Conservation (phyloP, 1,140 invertebrate species). For the honey bee (Apis mellifera) region DNA sequence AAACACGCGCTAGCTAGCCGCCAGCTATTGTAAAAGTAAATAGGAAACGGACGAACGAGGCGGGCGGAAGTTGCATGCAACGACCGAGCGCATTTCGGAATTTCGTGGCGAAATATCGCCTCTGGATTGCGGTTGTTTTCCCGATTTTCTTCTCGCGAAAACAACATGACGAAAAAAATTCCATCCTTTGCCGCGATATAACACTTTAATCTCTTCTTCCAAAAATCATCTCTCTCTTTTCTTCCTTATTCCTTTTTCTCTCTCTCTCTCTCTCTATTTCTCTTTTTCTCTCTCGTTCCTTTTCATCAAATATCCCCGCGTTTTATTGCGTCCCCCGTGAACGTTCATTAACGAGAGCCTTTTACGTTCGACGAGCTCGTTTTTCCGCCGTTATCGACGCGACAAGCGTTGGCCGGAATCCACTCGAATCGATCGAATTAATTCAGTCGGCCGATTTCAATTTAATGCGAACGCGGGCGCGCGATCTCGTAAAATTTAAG, state of each 20-base stretch:
- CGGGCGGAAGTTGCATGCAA: not conserved
- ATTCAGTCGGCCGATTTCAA: slow-evolving; percentile 39
- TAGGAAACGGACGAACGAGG: slow-evolving; percentile 13
- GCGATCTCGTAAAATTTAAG: slow-evolving; percentile 51
- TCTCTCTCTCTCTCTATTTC: not conserved
- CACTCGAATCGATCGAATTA: slow-evolving; percentile 29
- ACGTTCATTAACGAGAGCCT: slow-evolving; percentile 8
- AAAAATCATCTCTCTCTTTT: not conserved
- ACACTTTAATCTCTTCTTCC: not conserved
- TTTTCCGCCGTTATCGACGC: slow-evolving; percentile 20
- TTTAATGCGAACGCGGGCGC: slow-evolving; percentile 33
- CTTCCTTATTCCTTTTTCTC: not conserved
- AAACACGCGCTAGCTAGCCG: slow-evolving; percentile 29
- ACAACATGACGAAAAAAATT: not conserved
- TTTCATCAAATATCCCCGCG: not conserved
- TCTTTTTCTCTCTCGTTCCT: not conserved
- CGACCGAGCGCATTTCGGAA: not conserved
- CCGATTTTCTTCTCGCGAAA: not conserved
- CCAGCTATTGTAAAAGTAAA: slow-evolving; percentile 45
- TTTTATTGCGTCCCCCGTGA: slow-evolving; percentile 4
- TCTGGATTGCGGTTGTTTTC: not conserved
- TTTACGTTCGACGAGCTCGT: slow-evolving; percentile 35
- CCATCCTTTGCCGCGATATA: not conserved
- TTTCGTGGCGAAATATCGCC: not conserved
- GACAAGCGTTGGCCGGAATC: slow-evolving; percentile 6